These are phyloP conservation scores for Ischnus inquisitorius DNA, from an alignment of 2,888 invertebrate genomes.

Conservation along the genomic window DNA sequence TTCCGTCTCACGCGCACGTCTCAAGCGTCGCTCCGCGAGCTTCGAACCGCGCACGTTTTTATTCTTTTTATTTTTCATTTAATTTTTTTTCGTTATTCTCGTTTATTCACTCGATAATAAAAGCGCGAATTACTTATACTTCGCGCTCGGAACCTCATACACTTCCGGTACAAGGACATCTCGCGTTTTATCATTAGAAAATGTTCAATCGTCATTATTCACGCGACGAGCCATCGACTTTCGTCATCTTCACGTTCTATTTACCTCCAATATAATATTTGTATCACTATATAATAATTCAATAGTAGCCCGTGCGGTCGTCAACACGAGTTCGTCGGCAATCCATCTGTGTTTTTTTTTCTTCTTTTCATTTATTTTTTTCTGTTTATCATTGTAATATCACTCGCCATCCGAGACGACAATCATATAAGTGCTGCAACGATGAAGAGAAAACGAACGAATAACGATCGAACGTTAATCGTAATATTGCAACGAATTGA, in stretches of 20 bases:
- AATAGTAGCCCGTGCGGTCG: conserved; percentile 47
- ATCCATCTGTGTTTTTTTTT: conserved; percentile 32
- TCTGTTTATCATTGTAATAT: conserved; percentile 60
- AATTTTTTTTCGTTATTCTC: conserved; percentile 14
- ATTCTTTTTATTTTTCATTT: conserved; percentile 29
- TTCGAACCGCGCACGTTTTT: conserved; percentile 15
- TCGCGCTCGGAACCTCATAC: background rate
- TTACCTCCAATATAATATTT: conserved; percentile 14
- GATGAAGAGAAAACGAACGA: conserved; percentile 33
- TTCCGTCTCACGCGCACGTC: conserved; percentile 67
- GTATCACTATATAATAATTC: conserved; percentile 12
- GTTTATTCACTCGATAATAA: conserved; percentile 12
- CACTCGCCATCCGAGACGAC: conserved; percentile 62
- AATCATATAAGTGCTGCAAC: conserved; percentile 35
- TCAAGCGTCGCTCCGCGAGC: conserved; percentile 48
- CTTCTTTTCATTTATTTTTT: too few species aligned
- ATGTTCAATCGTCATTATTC: background rate
- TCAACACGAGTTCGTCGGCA: conserved; percentile 29
- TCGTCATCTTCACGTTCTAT: conserved; percentile 27
- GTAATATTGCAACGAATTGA: too few species aligned
- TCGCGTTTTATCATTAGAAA: background rate
- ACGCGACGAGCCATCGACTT: conserved; percentile 18
- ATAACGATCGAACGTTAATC: conserved; percentile 31
- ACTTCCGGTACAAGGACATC: background rate
- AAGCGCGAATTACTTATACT: conserved; percentile 21